Evolutionary conservation across 37 sponge, comb jelly and placozoan species (phyloP).

Genomic region (Bolinopsis microptera): DNA sequence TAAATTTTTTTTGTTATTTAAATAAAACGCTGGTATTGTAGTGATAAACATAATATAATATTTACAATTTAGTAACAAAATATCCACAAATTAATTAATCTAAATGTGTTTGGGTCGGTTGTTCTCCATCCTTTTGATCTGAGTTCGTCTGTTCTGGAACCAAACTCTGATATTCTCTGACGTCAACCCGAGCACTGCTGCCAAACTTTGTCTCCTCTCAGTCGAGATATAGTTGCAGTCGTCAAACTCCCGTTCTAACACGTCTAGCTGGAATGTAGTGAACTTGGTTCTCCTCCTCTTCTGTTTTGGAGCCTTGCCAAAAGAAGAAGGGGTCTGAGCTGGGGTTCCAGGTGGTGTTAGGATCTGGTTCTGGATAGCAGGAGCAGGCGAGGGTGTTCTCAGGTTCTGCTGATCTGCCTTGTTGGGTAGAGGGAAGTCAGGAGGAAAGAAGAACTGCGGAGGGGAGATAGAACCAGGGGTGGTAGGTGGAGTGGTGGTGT

Average conservation of each 20-base stretch:
- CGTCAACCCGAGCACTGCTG: background rate
- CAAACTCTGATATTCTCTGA: constrained; percentile 27
- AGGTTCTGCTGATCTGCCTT: background rate
- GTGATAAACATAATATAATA: too few species aligned
- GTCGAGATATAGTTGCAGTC: background rate
- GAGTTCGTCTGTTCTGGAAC: constrained; percentile 50
- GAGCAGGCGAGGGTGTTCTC: background rate
- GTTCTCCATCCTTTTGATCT: constrained; percentile 12
- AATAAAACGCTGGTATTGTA: too few species aligned
- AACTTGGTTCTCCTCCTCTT: constrained; percentile 18
- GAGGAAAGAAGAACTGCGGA: constrained; percentile 58
- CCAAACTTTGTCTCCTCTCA: background rate
- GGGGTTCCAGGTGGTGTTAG: constrained; percentile 19
- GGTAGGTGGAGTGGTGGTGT: background rate
- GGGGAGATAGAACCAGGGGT: background rate
- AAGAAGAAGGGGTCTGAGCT: background rate
- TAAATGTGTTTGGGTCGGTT: background rate
- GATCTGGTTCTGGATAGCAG: background rate
- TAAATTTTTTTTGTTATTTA: background rate
- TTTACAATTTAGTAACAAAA: too few species aligned
- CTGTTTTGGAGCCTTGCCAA: background rate
- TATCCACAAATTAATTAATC: background rate
- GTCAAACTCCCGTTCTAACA: background rate
- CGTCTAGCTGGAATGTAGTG: background rate
- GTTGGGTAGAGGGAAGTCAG: too few species aligned